Evolutionary conservation across 2,797 vertebrate species (phyloP).

Genomic region (Heliangelus exortis): DNA sequence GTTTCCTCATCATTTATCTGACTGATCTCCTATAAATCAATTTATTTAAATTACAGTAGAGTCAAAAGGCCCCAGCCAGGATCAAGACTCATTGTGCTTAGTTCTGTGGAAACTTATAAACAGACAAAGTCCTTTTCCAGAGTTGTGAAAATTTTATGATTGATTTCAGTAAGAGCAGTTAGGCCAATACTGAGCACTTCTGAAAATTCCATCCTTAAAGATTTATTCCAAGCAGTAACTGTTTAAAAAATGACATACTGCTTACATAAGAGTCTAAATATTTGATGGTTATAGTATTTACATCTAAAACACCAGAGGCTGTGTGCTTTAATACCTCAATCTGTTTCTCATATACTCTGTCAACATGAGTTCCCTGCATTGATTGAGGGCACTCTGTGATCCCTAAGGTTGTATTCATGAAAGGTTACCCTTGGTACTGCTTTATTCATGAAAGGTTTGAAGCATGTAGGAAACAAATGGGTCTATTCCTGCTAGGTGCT

Average conservation of each 20-base stretch:
- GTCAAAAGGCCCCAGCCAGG: constrained; percentile 31
- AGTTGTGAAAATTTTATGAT: constrained; percentile 68
- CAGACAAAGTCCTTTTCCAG: constrained; percentile 32
- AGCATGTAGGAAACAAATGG: constrained; percentile 31
- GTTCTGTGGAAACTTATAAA: constrained; percentile 40
- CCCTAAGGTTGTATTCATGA: constrained; percentile 59
- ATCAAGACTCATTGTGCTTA: constrained; percentile 48
- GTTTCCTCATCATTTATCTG: constrained; percentile 27
- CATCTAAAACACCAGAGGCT: constrained; percentile 67
- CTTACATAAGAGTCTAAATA: constrained; percentile 71
- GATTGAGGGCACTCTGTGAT: constrained; percentile 62
- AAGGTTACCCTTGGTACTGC: constrained; percentile 58
- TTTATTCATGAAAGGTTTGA: constrained; percentile 52
- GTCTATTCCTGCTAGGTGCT: background rate
- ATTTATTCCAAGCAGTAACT: constrained; percentile 70
- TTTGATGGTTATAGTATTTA: constrained; percentile 73
- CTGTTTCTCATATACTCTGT: constrained; percentile 69
- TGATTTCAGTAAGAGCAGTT: constrained; percentile 65
- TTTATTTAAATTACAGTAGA: constrained; percentile 49
- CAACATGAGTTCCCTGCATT: constrained; percentile 59
- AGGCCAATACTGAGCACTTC: constrained; percentile 46
- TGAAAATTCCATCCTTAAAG: constrained; percentile 66
- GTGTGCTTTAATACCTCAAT: constrained; percentile 69
- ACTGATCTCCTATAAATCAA: constrained; percentile 59
- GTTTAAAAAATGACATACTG: constrained; percentile 65